Conservation (phyloP, 2,113 vertebrate genomes). For the Lycocorax pyrrhopterus region DNA sequence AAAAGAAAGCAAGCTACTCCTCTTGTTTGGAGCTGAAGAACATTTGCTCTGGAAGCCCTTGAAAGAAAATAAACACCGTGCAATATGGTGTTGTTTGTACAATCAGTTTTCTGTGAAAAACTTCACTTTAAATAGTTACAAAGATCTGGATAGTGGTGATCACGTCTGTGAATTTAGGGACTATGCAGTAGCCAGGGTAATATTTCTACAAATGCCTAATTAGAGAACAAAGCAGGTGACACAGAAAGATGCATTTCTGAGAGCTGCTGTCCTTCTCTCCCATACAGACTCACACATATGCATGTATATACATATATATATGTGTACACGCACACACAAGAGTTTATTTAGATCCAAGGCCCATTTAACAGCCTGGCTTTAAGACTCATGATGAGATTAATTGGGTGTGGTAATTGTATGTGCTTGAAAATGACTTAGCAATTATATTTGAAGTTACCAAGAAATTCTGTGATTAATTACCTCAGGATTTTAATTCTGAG, state of each 20-base stretch:
- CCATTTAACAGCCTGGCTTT: constrained; percentile 14
- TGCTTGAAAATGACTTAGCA: constrained; percentile 3
- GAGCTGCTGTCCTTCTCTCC: background rate
- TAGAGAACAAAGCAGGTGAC: background rate
- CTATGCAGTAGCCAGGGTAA: background rate
- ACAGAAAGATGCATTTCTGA: background rate
- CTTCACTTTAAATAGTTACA: background rate
- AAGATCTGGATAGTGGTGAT: background rate
- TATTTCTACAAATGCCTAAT: background rate
- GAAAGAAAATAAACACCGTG: background rate
- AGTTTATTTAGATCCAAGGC: background rate
- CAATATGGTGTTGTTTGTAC: background rate
- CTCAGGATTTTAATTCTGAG: background rate
- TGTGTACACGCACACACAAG: fast-evolving
- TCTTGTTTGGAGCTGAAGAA: constrained; percentile 1
- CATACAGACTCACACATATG: background rate
- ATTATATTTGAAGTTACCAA: constrained; percentile 30
- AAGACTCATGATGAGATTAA: constrained; percentile 33
- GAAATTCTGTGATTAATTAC: constrained; percentile 26
- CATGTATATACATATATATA: too few relatives aligned
- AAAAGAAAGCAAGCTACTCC: constrained; percentile 8
- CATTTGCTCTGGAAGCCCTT: constrained; percentile 19
- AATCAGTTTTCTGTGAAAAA: background rate
- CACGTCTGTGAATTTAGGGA: background rate
- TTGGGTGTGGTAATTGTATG: background rate